Base-by-base conservation (phyloP, 2,888 invertebrate genomes). In the Terebella lapidaria region DNA sequence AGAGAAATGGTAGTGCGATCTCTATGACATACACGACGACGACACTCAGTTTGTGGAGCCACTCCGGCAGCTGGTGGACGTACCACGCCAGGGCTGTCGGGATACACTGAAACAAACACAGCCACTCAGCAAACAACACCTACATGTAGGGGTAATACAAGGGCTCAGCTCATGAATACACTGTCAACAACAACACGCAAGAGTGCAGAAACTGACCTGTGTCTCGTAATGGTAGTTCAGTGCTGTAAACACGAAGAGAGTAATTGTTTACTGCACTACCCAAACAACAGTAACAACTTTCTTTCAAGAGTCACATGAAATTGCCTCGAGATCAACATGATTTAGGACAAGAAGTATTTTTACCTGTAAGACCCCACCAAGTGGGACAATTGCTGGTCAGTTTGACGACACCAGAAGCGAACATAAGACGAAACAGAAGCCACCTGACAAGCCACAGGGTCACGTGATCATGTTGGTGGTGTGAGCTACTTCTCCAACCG, bases 361-460 rank as follows among this genome's bases (percentile, higher is more conserved):
- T 81, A 89, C 89, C 89, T 73, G 86, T 85, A 45, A 90, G 84
- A 66, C 85, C 85, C 89, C 90, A 90, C 90, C 90, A 90, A 35
- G 87, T 84, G 1, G 89, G 88, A 72, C 88, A 89, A 25, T 85
- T 85, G 73, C 87, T 87, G 45, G 85, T 84, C 45, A 90, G 81
- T 77, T 90, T 90, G 0, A 87, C 85, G 22, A 88, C 82, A 2
- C 89, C 89, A 2, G 86, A 86, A 2, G 88, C 86, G 75, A 90
- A 87, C 82, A 89, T 84, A 56, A 88, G 84, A 52, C 90, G 82
- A 67, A 90, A 89, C 3, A 88, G 82, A 10, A 90, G 82, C 89
- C 90, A 90, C 61, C 86, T 84, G 2, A 88, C 84, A 30, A 87
- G 79, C 87, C 87, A 89, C 67, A 89, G 81, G 2, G 85, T 84